Evolutionary conservation across 2,888 invertebrate species (phyloP).

Genomic region (Horisme vitalbata): DNA sequence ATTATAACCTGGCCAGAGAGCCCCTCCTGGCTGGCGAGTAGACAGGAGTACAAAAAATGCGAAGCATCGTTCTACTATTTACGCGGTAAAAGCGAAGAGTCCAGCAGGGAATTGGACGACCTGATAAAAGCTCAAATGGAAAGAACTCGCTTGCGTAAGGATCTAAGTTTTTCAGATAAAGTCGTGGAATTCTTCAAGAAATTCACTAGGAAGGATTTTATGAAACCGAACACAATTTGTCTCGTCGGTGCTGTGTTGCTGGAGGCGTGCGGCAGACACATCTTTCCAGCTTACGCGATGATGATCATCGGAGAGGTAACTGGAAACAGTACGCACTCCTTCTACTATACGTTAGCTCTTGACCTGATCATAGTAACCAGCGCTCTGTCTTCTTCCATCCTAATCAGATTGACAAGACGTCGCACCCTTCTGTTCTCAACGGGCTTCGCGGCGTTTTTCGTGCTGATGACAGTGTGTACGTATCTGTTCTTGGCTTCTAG

Average conservation of each 20-base stretch:
- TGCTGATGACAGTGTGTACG: slow-evolving; percentile 39
- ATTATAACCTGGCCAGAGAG: slow-evolving; percentile 80
- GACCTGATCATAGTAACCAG: slow-evolving; percentile 49
- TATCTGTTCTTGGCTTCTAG: slow-evolving; percentile 40
- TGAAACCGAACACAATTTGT: slow-evolving; percentile 45
- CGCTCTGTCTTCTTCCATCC: slow-evolving; percentile 42
- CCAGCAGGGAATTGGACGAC: slow-evolving; percentile 35
- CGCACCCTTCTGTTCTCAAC: slow-evolving; percentile 47
- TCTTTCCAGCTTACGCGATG: slow-evolving; percentile 49
- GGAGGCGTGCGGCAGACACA: slow-evolving; percentile 50
- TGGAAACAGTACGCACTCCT: slow-evolving; percentile 40
- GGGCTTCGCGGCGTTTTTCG: slow-evolving; percentile 41
- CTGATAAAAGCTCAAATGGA: slow-evolving; percentile 37
- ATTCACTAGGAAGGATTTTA: slow-evolving; percentile 39
- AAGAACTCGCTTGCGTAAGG: slow-evolving; percentile 10
- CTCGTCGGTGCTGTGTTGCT: slow-evolving; percentile 41
- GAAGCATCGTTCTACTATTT: slow-evolving; percentile 72
- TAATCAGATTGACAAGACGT: slow-evolving; percentile 47
- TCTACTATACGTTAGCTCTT: slow-evolving; percentile 47
- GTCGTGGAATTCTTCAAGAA: slow-evolving; percentile 29
- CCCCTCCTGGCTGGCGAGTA: slow-evolving; percentile 81
- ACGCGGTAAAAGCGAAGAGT: slow-evolving; percentile 53
- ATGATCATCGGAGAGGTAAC: slow-evolving; percentile 45
- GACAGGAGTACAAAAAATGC: slow-evolving; percentile 49
- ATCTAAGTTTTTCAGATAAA: slow-evolving; percentile 12